A percentile compares a stretch with the other conserved stretches of the same genome.
Evolutionary conservation across 1,140 invertebrate genomes (phyloP).

Genomic region (Formica selysi): DNA sequence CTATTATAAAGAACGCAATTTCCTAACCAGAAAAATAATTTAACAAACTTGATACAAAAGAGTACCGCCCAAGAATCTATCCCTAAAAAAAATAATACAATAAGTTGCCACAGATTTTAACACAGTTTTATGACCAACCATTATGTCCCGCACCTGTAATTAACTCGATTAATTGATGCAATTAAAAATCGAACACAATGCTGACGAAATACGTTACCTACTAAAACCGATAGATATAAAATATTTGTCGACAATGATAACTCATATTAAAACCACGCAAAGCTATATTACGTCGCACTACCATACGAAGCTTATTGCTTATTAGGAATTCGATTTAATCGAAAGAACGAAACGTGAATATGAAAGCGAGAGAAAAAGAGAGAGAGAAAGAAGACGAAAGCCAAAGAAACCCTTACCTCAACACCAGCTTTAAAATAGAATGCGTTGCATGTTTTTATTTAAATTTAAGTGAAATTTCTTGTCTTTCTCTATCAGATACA

Average conservation of each 20-base stretch:
- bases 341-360: constrained; percentile 2
- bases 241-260: constrained; percentile 7
- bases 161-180: constrained; percentile 41
- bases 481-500: constrained; percentile 80
- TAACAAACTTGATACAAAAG: constrained; percentile 8
- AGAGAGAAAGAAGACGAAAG: not conserved
- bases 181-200: constrained; percentile 30
- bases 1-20: not conserved
- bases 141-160: constrained; percentile 6
- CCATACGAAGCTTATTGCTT: constrained; percentile 47
- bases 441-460: constrained; percentile 29
- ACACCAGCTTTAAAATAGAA: constrained; percentile 65
- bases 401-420: not conserved
- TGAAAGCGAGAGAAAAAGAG: not conserved
- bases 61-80: not conserved
- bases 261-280: constrained; percentile 21
- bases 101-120: not conserved
- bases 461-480: constrained; percentile 83
- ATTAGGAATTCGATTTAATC: not conserved
- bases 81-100: constrained; percentile 29
- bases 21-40: not conserved
- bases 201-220: not conserved
- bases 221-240: constrained; percentile 3
- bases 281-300: constrained; percentile 30
- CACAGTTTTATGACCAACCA: not conserved